Evolutionary conservation across 2,888 invertebrate genomes (phyloP).

Genomic region (Drosophila histrio): DNA sequence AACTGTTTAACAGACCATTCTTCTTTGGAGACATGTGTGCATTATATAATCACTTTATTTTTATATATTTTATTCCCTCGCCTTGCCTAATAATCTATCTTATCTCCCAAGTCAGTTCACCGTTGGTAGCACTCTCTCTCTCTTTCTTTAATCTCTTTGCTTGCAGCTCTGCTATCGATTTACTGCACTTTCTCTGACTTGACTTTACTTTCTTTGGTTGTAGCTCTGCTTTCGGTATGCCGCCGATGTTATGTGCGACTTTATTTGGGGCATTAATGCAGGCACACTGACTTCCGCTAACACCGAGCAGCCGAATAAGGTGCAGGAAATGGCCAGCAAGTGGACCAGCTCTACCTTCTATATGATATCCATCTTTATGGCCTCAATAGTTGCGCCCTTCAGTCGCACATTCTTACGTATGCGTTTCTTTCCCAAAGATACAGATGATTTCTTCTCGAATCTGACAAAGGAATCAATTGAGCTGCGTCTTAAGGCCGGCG

Average conservation of each 20-base stretch:
- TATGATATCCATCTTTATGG: constrained; percentile 61
- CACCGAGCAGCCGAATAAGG: constrained; percentile 35
- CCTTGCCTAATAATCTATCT: too few relatives aligned
- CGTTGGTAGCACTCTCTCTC: neutral
- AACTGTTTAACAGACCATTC: too few relatives aligned
- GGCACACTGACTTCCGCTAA: constrained; percentile 56
- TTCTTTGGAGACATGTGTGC: too few relatives aligned
- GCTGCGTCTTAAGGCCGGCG: constrained; percentile 55
- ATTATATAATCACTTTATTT: too few relatives aligned
- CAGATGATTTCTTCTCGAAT: constrained; percentile 85
- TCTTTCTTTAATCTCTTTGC: neutral
- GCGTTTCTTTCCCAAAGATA: constrained; percentile 85
- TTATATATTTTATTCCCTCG: too few relatives aligned
- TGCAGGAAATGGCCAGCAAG: constrained; percentile 60
- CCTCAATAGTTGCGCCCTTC: constrained; percentile 59
- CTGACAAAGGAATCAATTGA: constrained; percentile 71
- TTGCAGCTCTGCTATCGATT: neutral
- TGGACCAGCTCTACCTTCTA: constrained; percentile 63
- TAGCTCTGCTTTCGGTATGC: constrained; percentile 76
- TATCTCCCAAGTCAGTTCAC: neutral
- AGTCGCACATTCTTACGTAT: constrained; percentile 54
- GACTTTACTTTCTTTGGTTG: neutral
- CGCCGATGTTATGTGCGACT: constrained; percentile 75
- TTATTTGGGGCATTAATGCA: constrained; percentile 81
- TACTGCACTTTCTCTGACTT: neutral